Conservation (phyloP, 2,888 invertebrate genomes). For the Eristalis pertinax region DNA sequence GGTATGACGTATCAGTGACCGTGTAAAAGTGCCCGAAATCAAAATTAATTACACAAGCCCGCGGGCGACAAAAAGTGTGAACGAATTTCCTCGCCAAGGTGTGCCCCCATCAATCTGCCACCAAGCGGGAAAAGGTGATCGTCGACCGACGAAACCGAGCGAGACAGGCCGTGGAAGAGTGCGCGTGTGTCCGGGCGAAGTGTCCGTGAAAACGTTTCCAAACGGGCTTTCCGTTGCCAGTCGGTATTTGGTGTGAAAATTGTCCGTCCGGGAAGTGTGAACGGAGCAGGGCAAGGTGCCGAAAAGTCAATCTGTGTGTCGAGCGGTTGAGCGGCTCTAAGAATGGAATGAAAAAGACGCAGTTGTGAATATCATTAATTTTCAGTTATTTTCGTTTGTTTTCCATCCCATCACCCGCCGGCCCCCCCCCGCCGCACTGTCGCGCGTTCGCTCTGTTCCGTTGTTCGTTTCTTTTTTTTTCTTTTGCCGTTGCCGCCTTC, state of each 20-base stretch:
- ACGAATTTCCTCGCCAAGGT: slow-evolving; percentile 45
- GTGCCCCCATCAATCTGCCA: slow-evolving; percentile 48
- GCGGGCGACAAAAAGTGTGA: slow-evolving; percentile 48
- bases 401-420: neutral
- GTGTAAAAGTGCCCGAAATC: slow-evolving; percentile 50
- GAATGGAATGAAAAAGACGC: slow-evolving; percentile 61
- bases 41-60: slow-evolving; percentile 40
- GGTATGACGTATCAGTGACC: slow-evolving; percentile 37
- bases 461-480: slow-evolving; percentile 10
- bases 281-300: slow-evolving; percentile 45
- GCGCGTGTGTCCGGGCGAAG: slow-evolving; percentile 3
- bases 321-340: slow-evolving; percentile 20
- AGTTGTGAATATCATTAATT: slow-evolving; percentile 36
- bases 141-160: neutral
- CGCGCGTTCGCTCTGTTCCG: neutral
- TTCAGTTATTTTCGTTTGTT: slow-evolving; percentile 20
- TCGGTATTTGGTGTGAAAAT: slow-evolving; percentile 11
- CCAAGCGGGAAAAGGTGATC: slow-evolving; percentile 31
- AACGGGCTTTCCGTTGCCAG: neutral
- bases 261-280: slow-evolving; percentile 35
- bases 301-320: slow-evolving; percentile 34
- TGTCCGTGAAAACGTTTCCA: slow-evolving; percentile 20
- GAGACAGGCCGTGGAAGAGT: slow-evolving; percentile 11
- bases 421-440: neutral
- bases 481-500: slow-evolving; percentile 15